phyloP scores from a whole-genome alignment of 2,113 vertebrate genomes.

The Electrona antarctica region DNA sequence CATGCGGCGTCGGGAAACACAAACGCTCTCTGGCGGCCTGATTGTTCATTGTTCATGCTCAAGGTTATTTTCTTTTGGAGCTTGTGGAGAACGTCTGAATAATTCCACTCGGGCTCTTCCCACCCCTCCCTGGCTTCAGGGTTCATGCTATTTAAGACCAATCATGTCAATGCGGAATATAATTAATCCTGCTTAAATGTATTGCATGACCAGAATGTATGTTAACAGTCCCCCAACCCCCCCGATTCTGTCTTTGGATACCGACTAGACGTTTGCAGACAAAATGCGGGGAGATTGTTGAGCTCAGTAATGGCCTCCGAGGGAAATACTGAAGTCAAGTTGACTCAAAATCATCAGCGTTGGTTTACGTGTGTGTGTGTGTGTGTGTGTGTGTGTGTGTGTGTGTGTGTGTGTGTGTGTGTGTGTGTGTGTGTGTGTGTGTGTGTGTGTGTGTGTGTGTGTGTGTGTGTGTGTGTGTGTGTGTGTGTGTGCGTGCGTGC shows the following conservation, averaged over 20 bases:
- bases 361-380: conserved; percentile 27
- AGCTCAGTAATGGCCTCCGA: conserved; percentile 61
- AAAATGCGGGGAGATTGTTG: conserved; percentile 50
- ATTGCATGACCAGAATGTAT: conserved; percentile 65
- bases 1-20: conserved; percentile 56
- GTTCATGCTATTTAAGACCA: conserved; percentile 77
- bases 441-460: too few species aligned
- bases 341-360: conserved; percentile 30
- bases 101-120: conserved; percentile 68
- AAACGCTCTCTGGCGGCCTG: conserved; percentile 72
- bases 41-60: conserved; percentile 76
- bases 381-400: too few species aligned
- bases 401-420: neutral
- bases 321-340: conserved; percentile 58
- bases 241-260: conserved; percentile 66
- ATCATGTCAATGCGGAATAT: conserved; percentile 73
- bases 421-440: too few species aligned
- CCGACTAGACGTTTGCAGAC: conserved; percentile 31
- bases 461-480: too few species aligned
- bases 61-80: conserved; percentile 77
- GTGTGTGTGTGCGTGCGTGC: conserved; percentile 4
- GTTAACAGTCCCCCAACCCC: conserved; percentile 42
- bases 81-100: conserved; percentile 70
- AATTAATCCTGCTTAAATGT: conserved; percentile 71
- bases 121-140: conserved; percentile 64